phyloP scores from a whole-genome alignment of 37 sponge, comb jelly and placozoan species.

The Eunapius fragilis region DNA sequence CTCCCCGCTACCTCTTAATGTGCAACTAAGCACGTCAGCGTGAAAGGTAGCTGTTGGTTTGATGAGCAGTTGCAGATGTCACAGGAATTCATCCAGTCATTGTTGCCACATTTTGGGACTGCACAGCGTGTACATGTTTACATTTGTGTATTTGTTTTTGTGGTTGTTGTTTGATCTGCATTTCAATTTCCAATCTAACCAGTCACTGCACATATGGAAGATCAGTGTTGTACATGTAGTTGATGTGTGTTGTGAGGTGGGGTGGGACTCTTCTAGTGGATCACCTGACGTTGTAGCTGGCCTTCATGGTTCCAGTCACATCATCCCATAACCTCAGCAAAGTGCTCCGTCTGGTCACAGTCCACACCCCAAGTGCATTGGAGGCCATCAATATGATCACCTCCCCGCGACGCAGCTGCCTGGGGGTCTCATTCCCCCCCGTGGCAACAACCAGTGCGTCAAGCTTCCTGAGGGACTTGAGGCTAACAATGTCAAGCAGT shows the following conservation, averaged over 20 bases:
- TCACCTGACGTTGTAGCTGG: constrained; percentile 58
- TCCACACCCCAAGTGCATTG: constrained; percentile 70
- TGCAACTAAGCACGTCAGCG: neutral
- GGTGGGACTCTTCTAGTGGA: too few species aligned
- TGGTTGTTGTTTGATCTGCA: neutral
- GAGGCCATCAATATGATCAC: constrained; percentile 57
- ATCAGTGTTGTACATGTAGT: too few species aligned
- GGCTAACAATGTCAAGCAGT: constrained; percentile 55
- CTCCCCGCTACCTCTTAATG: neutral
- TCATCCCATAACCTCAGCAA: constrained; percentile 67
- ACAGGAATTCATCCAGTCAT: neutral
- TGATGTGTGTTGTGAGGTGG: too few species aligned
- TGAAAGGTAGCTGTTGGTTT: neutral
- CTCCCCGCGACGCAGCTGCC: constrained; percentile 22
- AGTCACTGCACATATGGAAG: neutral
- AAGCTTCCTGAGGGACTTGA: constrained; percentile 30
- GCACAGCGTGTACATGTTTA: neutral
- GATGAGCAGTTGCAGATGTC: neutral
- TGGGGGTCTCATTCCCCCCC: neutral
- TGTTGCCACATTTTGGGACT: neutral
- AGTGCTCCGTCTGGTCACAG: constrained; percentile 71
- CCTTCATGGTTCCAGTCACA: constrained; percentile 34
- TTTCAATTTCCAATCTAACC: neutral
- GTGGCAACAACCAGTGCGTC: neutral
- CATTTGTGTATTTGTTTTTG: neutral